phyloP scores from a whole-genome alignment of 2,888 invertebrate species.

The Metallyticus violacea region DNA sequence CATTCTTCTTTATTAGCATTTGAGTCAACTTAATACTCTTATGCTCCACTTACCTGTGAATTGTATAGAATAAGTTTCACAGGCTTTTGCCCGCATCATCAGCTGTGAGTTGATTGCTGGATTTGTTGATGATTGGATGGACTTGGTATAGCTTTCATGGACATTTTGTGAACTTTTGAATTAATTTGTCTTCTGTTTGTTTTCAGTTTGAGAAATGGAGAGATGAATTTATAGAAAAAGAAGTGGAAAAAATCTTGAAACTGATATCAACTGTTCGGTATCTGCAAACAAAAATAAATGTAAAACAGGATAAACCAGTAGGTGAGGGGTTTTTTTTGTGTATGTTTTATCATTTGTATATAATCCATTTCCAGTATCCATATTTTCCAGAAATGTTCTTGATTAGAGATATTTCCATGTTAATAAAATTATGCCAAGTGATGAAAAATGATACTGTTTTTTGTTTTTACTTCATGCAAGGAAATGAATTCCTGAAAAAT shows the following conservation, averaged over 20 bases:
- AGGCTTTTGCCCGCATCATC: no score
- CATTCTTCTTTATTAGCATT: no score
- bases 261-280: conserved; percentile 53
- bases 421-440: neutral
- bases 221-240: conserved; percentile 47
- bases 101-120: no score
- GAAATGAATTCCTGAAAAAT: neutral
- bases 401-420: neutral
- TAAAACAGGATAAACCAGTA: neutral
- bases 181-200: no score
- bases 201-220: conserved; percentile 46
- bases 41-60: no score
- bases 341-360: neutral
- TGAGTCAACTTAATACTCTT: no score
- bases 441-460: neutral
- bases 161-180: no score
- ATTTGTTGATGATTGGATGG: no score
- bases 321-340: neutral
- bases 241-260: conserved; percentile 50
- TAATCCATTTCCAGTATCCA: neutral
- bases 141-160: no score
- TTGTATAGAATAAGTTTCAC: no score
- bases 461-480: neutral
- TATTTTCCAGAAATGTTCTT: neutral
- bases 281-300: conserved; percentile 37